Base-by-base conservation (phyloP, 2,888 invertebrate species). In the Netelia fuscicornis region DNA sequence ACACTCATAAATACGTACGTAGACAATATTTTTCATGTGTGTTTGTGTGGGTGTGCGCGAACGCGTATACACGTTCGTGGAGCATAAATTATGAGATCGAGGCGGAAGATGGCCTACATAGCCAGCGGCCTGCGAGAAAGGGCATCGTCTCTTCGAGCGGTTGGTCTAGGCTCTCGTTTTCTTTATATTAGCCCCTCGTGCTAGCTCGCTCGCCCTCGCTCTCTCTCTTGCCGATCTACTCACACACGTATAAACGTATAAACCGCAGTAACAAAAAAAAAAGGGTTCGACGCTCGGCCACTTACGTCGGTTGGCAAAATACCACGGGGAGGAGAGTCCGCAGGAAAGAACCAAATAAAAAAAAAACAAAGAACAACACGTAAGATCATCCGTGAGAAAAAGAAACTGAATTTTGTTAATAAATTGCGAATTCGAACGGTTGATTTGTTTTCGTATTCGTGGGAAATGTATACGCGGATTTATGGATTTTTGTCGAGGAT, bases 81-180 rank as follows among this genome's bases (percentile, higher is more conserved):
- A 70, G 85, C 87, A 90, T 90, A 87, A 91, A 91, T 91, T 88
- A 91, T 90, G 89, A 91, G 91, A 91, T 90, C 88, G 89, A 90
- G 90, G 89, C 89, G 88, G 89, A 91, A 89, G 92, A 92, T 93
- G 92, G 90, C 92, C 92, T 92, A 92, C 88, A 91, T 93, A 91
- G 81, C 86, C 91, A 90, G 42, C 90, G 89, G 86, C 87, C 90
- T 90, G 90, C 91, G 90, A 92, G 91, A 91, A 88, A 91, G 91
- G 91, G 90, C 89, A 90, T 89, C 89, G 87, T 86, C 81, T 77
- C 54, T 20, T 77, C 88, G 87, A 86, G 87, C 88, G 77, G 87
- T 80, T 85, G 70, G 83, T 80, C 83, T 76, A 81, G 75, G 78
- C 81, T 87, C 84, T 56, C 72, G 60, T 68, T 81, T 87, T 89